phyloP scores from a whole-genome alignment of 2,888 invertebrate genomes.

The Sinotaia quadrata region DNA sequence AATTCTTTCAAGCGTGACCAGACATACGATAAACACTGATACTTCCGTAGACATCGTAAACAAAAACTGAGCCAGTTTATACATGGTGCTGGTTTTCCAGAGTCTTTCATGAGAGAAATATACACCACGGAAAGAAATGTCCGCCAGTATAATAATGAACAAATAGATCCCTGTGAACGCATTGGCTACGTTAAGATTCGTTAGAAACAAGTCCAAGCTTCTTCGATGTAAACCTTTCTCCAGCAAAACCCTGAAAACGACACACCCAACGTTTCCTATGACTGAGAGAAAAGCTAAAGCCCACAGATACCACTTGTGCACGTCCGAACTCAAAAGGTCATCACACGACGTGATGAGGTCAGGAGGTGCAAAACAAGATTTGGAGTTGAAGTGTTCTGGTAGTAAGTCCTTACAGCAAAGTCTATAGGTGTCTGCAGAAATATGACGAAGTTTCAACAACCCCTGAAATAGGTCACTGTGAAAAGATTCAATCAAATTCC shows the following conservation, averaged over 20 bases:
- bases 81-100: constrained; percentile 45
- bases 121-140: constrained; percentile 42
- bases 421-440: constrained; percentile 24
- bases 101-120: constrained; percentile 45
- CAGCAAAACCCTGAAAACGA: constrained; percentile 24
- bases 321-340: constrained; percentile 19
- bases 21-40: too few relatives aligned
- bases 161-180: constrained; percentile 48
- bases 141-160: constrained; percentile 44
- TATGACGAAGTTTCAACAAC: neutral
- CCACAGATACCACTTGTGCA: constrained; percentile 25
- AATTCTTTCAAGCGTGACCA: too few relatives aligned
- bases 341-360: constrained; percentile 31
- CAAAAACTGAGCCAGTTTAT: too few relatives aligned
- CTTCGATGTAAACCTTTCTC: neutral
- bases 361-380: constrained; percentile 12
- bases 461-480: neutral
- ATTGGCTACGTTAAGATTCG: constrained; percentile 28
- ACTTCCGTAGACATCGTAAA: too few relatives aligned
- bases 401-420: constrained; percentile 20
- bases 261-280: constrained; percentile 21
- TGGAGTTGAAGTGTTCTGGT: constrained; percentile 1
- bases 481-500: constrained; percentile 1
- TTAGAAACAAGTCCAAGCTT: constrained; percentile 23
- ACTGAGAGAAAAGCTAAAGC: constrained; percentile 22